These are phyloP conservation scores for Tetranychus truncatus DNA, from an alignment of 2,888 invertebrate genomes.

Conservation along the genomic window DNA sequence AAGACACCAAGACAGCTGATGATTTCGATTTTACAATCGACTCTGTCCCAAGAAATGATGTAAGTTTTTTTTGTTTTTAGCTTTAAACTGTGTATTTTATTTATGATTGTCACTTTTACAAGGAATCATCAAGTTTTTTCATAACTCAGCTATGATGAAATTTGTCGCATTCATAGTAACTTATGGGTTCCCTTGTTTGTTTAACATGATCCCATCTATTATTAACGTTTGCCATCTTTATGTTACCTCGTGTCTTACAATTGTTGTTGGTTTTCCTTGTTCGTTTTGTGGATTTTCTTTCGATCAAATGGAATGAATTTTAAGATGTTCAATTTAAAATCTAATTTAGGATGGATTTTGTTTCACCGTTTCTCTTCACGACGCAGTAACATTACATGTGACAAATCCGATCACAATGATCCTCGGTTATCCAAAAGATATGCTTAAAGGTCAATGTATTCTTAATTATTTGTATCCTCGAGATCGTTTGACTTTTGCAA, in stretches of 20 bases:
- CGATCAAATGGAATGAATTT: no score
- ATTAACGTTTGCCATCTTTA: not conserved
- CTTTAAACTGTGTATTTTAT: no score
- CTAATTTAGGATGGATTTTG: constrained; percentile 9
- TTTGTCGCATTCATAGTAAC: no score
- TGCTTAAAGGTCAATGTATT: constrained; percentile 10
- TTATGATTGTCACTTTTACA: no score
- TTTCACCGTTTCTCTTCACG: constrained; percentile 10
- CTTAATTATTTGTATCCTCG: constrained; percentile 27
- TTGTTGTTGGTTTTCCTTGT: no score
- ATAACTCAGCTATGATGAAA: no score
- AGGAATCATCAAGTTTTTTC: no score
- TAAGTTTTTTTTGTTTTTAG: not conserved
- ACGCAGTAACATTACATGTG: constrained; percentile 5
- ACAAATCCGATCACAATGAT: constrained; percentile 3
- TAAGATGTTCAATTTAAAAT: not conserved
- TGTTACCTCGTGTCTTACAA: not conserved
- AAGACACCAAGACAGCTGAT: not conserved
- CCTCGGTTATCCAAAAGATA: constrained; percentile 13
- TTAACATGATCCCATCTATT: no score
- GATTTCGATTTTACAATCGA: not conserved
- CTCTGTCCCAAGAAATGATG: not conserved
- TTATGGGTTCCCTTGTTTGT: no score
- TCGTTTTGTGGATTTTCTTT: no score
- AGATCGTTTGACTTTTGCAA: constrained; percentile 29